phyloP scores from a whole-genome alignment of 92 coral and sea anemone genomes.

The Phymanthus crucifer region DNA sequence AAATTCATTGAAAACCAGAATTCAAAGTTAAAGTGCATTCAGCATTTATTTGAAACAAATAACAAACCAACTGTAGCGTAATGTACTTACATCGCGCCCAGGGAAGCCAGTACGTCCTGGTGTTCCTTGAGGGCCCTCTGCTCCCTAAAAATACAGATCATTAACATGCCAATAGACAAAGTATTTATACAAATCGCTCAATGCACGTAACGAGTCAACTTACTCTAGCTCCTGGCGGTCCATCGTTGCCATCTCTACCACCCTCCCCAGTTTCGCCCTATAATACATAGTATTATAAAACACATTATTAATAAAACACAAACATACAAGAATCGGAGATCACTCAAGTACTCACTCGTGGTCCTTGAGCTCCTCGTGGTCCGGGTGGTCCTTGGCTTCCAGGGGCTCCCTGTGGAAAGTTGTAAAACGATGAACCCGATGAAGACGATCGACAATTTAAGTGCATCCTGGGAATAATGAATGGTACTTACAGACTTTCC shows the following conservation, averaged over 20 bases:
- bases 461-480: background rate
- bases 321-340: background rate
- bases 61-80: background rate
- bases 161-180: background rate
- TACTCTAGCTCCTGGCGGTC: conserved; percentile 48
- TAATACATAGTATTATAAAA: background rate
- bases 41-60: too few relatives aligned
- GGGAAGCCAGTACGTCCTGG: conserved; percentile 53
- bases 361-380: conserved; percentile 64
- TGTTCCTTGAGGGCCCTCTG: conserved; percentile 18
- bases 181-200: background rate
- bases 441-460: background rate
- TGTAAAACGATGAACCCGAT: background rate
- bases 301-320: background rate
- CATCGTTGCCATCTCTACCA: conserved; percentile 58
- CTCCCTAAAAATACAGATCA: conserved; percentile 14
- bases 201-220: background rate
- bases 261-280: conserved; percentile 65
- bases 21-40: too few relatives aligned
- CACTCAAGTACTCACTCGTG: conserved; percentile 51
- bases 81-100: conserved; percentile 49
- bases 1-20: too few relatives aligned
- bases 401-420: conserved; percentile 26
- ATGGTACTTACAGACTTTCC: conserved; percentile 61
- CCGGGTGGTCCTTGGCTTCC: conserved; percentile 52